Evolutionary conservation across 2,113 vertebrate genomes (phyloP).

Genomic region (Chiloscyllium plagiosum): DNA sequence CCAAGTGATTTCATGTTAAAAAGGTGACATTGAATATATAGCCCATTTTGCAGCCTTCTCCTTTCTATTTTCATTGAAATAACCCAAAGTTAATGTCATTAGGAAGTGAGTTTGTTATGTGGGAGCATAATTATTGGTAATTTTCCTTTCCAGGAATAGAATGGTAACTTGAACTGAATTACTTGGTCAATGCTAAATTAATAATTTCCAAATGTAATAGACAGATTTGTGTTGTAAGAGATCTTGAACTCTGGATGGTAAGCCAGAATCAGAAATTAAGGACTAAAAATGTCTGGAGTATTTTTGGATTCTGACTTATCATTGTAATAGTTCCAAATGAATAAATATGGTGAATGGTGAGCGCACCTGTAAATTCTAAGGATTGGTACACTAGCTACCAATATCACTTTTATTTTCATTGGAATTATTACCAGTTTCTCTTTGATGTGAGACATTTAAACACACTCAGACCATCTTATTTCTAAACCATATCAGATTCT

Average conservation of each 20-base stretch:
- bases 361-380: not conserved
- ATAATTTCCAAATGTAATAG: not conserved
- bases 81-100: not conserved
- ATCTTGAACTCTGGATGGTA: not conserved
- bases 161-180: not conserved
- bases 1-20: not conserved
- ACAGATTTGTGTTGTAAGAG: not conserved
- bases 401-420: not conserved
- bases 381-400: not conserved
- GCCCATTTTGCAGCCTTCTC: not conserved
- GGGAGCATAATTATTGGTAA: not conserved
- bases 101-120: not conserved
- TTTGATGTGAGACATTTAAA: not conserved
- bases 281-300: too few species aligned
- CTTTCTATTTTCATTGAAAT: not conserved
- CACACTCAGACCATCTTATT: not conserved
- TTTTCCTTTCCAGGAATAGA: not conserved
- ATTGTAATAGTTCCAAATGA: not conserved
- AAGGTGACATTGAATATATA: not conserved
- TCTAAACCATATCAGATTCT: not conserved
- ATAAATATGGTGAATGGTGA: not conserved
- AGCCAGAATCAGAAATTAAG: not conserved
- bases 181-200: not conserved
- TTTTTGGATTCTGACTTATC: too few species aligned
- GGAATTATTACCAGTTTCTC: not conserved